Evolutionary conservation across 2,797 vertebrate species (phyloP).

Genomic region (Cercopithecus hamlyni): DNA sequence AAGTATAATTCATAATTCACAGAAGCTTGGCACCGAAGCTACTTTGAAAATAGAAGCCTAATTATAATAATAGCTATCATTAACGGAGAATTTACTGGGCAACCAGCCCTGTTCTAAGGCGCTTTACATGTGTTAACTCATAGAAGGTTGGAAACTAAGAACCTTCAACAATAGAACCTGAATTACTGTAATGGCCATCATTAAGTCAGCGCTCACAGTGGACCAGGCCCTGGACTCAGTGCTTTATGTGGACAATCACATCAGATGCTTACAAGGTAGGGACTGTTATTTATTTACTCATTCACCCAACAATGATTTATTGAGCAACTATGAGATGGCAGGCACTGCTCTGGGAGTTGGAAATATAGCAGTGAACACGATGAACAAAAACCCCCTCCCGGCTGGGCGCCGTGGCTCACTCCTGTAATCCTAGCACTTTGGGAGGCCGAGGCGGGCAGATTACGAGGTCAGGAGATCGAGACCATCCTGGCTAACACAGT

Average conservation of each 20-base stretch:
- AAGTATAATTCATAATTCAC: neutral
- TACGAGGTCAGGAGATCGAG: no score
- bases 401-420: no score
- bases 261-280: neutral
- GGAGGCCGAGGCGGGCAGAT: no score
- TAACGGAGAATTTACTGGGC: neutral
- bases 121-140: neutral
- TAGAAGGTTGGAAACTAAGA: conserved; percentile 45
- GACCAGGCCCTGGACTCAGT: neutral
- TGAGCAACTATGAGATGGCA: neutral
- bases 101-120: conserved; percentile 36
- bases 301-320: neutral
- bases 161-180: conserved; percentile 39
- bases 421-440: no score
- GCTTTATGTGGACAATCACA: neutral
- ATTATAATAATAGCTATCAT: conserved; percentile 39
- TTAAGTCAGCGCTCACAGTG: neutral
- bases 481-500: no score
- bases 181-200: neutral
- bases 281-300: neutral
- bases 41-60: conserved; percentile 59
- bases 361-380: neutral
- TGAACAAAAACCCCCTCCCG: neutral
- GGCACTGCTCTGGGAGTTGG: neutral
- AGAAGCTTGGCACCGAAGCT: neutral